phyloP scores from a whole-genome alignment of 2,797 vertebrate species.

The Arnoldichthys spilopterus region DNA sequence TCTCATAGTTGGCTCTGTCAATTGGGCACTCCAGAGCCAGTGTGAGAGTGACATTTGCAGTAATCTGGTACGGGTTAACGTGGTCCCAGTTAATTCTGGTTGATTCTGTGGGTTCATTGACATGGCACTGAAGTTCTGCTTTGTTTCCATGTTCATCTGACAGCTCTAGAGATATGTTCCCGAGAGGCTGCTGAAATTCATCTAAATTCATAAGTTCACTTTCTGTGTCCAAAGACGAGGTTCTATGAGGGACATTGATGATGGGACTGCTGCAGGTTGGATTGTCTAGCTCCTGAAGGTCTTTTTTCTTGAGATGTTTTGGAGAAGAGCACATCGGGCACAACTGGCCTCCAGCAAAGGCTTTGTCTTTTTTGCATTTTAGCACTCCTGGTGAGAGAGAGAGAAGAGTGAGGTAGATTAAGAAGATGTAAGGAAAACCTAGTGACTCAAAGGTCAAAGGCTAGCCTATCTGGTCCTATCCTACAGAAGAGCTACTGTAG shows the following conservation, averaged over 20 bases:
- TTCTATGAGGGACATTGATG: constrained; percentile 75
- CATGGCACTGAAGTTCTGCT: constrained; percentile 80
- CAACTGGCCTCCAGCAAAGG: constrained; percentile 82
- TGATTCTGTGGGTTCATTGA: constrained; percentile 71
- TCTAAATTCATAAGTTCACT: constrained; percentile 64
- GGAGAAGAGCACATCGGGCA: constrained; percentile 86
- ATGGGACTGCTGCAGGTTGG: constrained; percentile 80
- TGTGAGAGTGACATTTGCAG: constrained; percentile 76
- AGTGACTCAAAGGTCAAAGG: too few relatives aligned
- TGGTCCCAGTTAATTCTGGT: constrained; percentile 79
- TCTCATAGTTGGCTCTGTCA: constrained; percentile 85
- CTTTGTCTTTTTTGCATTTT: constrained; percentile 88
- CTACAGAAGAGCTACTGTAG: too few relatives aligned
- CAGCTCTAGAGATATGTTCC: constrained; percentile 83
- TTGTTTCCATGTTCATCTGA: constrained; percentile 89
- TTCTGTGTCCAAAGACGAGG: constrained; percentile 56
- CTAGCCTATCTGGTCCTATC: too few relatives aligned
- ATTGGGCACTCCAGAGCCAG: constrained; percentile 86
- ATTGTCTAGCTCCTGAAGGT: constrained; percentile 75
- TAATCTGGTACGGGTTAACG: constrained; percentile 71
- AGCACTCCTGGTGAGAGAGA: constrained; percentile 78
- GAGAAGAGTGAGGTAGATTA: neutral
- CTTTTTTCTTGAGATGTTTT: constrained; percentile 68
- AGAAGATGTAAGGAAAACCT: neutral
- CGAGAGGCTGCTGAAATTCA: constrained; percentile 72